Conservation (phyloP, 2,888 invertebrate species). For the Pteria penguin region DNA sequence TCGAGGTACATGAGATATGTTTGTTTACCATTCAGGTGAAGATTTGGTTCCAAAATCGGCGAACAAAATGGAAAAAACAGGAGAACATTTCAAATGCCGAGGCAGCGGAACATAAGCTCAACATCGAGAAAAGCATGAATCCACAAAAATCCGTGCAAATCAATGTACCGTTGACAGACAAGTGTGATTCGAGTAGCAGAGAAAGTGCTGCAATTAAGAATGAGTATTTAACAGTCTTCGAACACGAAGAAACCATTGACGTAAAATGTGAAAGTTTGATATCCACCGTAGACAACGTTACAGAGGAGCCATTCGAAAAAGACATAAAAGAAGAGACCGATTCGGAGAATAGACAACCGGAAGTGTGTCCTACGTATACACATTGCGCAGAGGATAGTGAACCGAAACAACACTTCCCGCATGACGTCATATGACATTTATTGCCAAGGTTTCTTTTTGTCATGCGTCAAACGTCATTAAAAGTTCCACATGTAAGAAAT, state of each 20-base stretch:
- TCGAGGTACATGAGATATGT: not conserved
- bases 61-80: conserved; percentile 93
- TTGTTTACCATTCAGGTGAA: conserved; percentile 85
- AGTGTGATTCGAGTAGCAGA: not conserved
- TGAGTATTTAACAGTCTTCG: not conserved
- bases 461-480: no score
- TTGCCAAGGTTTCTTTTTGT: no score
- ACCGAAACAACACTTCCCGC: not conserved
- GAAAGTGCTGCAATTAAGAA: not conserved
- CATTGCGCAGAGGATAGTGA: not conserved
- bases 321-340: no score
- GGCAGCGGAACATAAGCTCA: conserved; percentile 89
- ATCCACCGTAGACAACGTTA: not conserved
- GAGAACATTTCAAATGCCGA: conserved; percentile 94
- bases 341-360: no score
- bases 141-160: conserved; percentile 18
- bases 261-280: not conserved
- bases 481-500: no score
- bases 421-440: not conserved
- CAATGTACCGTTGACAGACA: not conserved
- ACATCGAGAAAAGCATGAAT: conserved; percentile 70
- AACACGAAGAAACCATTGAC: not conserved
- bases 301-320: no score
- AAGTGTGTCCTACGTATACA: no score
- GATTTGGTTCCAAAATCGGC: conserved; percentile 94